These are phyloP conservation scores for Thamnophis elegans DNA, from an alignment of 2,797 vertebrate genomes.

Conservation along the genomic window DNA sequence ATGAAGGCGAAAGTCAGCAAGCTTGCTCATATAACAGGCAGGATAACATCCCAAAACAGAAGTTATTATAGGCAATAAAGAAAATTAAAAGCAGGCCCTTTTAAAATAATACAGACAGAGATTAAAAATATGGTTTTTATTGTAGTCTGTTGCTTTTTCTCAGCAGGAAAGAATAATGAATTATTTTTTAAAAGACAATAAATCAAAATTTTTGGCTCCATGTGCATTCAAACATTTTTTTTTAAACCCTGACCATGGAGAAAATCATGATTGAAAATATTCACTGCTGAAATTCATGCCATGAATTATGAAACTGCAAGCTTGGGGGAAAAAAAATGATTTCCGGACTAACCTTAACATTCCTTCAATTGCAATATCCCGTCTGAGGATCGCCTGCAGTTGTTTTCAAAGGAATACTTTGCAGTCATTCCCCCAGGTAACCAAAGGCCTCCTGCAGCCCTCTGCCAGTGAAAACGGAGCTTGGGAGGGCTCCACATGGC, in stretches of 20 bases:
- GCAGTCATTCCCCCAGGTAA: neutral
- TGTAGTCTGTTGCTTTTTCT: neutral
- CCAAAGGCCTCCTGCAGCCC: too few relatives aligned
- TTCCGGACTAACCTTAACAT: neutral
- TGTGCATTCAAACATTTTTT: neutral
- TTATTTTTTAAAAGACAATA: neutral
- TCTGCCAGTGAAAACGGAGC: too few relatives aligned
- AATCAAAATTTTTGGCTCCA: neutral
- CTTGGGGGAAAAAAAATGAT: neutral
- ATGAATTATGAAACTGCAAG: conserved; percentile 5
- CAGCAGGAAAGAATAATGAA: neutral
- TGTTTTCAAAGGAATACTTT: neutral
- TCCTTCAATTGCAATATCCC: neutral
- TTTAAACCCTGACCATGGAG: neutral
- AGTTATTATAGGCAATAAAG: neutral
- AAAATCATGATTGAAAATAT: neutral
- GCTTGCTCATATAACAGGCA: neutral
- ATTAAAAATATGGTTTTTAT: neutral
- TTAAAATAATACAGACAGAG: neutral
- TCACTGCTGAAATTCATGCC: neutral
- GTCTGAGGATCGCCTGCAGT: neutral
- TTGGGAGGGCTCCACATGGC: too few relatives aligned
- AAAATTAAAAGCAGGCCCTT: neutral
- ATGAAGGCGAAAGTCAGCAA: neutral
- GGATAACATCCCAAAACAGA: neutral